Conservation (phyloP, 2,797 vertebrate species). For the Protosalanx chinensis region DNA sequence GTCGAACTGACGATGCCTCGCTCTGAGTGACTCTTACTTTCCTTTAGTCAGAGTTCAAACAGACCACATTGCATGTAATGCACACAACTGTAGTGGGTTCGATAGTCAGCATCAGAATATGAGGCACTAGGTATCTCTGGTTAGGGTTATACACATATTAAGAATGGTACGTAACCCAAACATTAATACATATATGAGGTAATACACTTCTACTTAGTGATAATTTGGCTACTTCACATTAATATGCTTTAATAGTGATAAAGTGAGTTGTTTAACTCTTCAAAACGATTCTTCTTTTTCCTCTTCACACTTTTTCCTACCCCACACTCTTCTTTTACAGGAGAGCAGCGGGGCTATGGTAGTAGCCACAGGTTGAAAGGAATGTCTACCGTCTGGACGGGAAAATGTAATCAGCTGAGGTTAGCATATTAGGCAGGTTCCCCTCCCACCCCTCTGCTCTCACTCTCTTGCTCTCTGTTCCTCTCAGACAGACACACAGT, state of each 20-base stretch:
- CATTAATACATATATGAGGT: no score
- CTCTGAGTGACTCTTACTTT: constrained; percentile 36
- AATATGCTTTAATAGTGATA: not conserved
- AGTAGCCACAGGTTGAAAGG: constrained; percentile 64
- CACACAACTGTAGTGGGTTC: not conserved
- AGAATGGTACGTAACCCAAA: no score
- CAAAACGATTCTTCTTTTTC: not conserved
- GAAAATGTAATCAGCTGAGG: constrained; percentile 75
- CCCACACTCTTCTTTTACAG: no score
- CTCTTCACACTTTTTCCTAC: not conserved
- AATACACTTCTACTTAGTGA: no score
- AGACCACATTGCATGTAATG: not conserved
- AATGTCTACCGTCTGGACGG: constrained; percentile 73
- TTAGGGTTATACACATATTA: not conserved
- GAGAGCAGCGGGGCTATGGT: constrained; percentile 56
- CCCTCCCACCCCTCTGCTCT: no score
- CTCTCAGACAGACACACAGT: not conserved
- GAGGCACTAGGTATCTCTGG: not conserved
- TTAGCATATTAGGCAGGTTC: constrained; percentile 63
- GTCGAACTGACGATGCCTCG: constrained; percentile 26
- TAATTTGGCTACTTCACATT: no score
- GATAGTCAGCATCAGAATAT: not conserved
- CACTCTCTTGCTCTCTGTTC: constrained; percentile 27
- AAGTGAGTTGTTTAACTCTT: constrained; percentile 4
- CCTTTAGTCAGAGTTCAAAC: constrained; percentile 26